Evolutionary conservation across 2,113 vertebrate species (phyloP).

Genomic region (Haemorhous mexicanus): DNA sequence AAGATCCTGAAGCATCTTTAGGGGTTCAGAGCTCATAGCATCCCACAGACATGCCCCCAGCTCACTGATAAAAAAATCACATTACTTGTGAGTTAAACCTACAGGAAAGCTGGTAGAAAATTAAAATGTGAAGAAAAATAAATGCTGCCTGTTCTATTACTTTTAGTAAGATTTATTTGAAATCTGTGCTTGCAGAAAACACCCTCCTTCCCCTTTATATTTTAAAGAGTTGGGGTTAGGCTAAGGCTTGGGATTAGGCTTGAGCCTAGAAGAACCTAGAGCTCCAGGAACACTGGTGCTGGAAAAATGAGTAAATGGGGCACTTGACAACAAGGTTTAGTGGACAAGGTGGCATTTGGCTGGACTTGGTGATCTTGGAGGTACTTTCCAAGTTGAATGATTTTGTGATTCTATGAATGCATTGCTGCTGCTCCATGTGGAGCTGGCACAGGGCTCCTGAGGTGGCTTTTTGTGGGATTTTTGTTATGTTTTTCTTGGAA

Average conservation of each 20-base stretch:
- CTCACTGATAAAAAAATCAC: rapidly evolving
- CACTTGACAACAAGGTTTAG: not conserved
- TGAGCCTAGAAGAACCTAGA: not conserved
- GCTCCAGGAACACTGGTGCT: not conserved
- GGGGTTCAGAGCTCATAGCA: not conserved
- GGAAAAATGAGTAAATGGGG: not conserved
- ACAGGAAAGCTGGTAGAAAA: not conserved
- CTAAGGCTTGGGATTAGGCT: not conserved
- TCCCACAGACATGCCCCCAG: not conserved
- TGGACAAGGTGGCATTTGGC: not conserved
- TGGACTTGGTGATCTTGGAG: not conserved
- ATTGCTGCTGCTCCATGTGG: not conserved
- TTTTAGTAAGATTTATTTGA: conserved; percentile 26
- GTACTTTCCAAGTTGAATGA: not conserved
- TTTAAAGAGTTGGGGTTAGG: not conserved
- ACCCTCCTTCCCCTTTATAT: not conserved
- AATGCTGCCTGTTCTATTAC: not conserved
- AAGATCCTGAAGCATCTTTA: not conserved
- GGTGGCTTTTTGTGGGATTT: not conserved
- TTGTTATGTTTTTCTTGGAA: not conserved
- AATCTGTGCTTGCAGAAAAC: not conserved
- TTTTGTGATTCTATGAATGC: not conserved
- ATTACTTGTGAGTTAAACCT: not conserved
- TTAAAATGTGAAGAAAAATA: not conserved
- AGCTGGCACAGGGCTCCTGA: not conserved